These are phyloP conservation scores for Neomorphus geoffroyi DNA, from an alignment of 2,797 vertebrate genomes.

Conservation along the genomic window DNA sequence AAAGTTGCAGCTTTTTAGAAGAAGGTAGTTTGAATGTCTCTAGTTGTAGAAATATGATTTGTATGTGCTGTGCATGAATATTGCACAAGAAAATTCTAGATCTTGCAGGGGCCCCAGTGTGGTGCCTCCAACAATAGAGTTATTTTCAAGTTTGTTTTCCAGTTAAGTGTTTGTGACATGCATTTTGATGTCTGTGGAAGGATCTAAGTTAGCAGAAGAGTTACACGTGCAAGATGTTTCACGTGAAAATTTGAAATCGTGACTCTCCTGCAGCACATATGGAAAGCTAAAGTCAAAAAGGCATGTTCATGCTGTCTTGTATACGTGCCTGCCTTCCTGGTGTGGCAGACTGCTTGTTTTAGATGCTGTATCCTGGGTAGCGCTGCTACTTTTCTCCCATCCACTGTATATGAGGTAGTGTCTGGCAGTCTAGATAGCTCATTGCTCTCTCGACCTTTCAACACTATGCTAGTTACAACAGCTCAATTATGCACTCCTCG, in stretches of 20 bases:
- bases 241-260: not conserved
- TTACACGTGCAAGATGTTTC: not conserved
- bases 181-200: not conserved
- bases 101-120: not conserved
- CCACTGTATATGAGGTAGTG: not conserved
- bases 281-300: not conserved
- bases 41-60: not conserved
- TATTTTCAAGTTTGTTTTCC: not conserved
- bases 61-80: not conserved
- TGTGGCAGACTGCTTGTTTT: not conserved
- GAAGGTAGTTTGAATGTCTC: not conserved
- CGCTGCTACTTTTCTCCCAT: not conserved
- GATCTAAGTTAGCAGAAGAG: constrained; percentile 1
- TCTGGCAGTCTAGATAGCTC: not conserved
- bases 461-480: not conserved
- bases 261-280: not conserved
- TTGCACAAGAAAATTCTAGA: not conserved
- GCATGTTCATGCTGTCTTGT: not conserved
- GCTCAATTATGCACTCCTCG: not conserved
- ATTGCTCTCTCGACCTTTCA: constrained; percentile 15
- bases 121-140: not conserved
- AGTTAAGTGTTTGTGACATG: not conserved
- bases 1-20: not conserved
- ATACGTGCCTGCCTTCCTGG: not conserved
- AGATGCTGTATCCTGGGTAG: not conserved